Base-by-base conservation (phyloP, 2,113 vertebrate species). In the Chaenogobius annularis region DNA sequence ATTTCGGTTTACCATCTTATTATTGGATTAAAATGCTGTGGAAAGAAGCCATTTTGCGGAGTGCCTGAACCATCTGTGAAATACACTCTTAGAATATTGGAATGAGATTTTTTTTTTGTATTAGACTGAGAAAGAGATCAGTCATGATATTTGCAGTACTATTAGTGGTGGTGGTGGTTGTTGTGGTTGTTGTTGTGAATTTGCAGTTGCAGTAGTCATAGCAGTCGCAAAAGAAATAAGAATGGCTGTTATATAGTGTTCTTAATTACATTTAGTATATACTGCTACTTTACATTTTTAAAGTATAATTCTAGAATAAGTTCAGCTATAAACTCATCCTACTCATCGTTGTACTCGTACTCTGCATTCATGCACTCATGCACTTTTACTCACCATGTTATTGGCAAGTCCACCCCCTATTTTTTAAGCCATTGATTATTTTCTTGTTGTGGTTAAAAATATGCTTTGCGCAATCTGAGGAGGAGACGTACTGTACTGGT, bases 1-100 rank as follows among this genome's bases (percentile, higher is more conserved):
- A 72, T 87, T 74, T 72, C 72, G 61, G 35, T 63, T 43, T 63
- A n/a, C 61, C 10, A 1, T 40, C 17, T 37, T 62, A 66, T 74
- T 87, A 74, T 72, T 74, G 43, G 82, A 77, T 58, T 26, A 70
- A 66, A 64, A 72, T 68, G 47, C 0, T 37, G 73, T 66, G 79
- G 52, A 64, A 72, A 17, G 59, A 68, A 19, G 76, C 48, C 37
- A 72, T 66, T 75, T 12, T 58, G 11, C 26, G 12, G 55, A 58
- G 55, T 26, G 22, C 22, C 5, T 58, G 11, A 52, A 52, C 13
- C 17, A 2, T 54, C 17, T 54, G 1, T 54, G 50, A 54, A 20
- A 54, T n/a, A 20, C 50, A 54, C 8, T 10, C 17, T n/a, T n/a
- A 20, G n/a, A 54, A 58, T 22, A 23, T 23, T 58, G 19, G 19